Evolutionary conservation across 2,113 vertebrate genomes (phyloP).

Genomic region (Platysternon megacephalum): DNA sequence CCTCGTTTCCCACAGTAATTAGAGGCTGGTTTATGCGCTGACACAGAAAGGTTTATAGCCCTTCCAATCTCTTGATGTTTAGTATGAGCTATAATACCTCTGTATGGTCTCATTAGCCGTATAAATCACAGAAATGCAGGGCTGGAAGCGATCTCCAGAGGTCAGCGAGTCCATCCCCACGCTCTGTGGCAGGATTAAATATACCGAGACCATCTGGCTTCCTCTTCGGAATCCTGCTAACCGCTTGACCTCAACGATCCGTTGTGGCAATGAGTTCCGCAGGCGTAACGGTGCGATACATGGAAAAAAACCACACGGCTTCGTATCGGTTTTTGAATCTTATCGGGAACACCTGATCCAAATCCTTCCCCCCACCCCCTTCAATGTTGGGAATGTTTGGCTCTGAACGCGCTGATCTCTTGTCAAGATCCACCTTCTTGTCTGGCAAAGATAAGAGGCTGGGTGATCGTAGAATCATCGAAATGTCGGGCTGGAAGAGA

Average conservation of each 20-base stretch:
- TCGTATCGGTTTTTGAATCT: neutral
- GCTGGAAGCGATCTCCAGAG: neutral
- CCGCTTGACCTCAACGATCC: neutral
- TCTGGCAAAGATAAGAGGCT: neutral
- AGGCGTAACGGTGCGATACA: rapidly evolving
- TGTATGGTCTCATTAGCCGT: neutral
- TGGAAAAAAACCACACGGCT: neutral
- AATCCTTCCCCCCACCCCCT: neutral
- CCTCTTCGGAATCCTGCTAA: neutral
- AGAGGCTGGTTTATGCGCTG: neutral
- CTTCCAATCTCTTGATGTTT: neutral
- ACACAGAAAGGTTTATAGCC: neutral
- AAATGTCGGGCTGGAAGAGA: neutral
- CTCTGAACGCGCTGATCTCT: neutral
- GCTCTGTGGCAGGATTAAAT: neutral
- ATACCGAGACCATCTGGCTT: neutral
- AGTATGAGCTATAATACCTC: neutral
- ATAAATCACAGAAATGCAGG: neutral
- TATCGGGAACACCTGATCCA: neutral
- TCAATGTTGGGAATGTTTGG: neutral
- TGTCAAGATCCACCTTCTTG: neutral
- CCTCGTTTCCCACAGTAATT: neutral
- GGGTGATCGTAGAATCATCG: neutral
- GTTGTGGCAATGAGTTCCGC: neutral
- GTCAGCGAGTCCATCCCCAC: neutral